Evolutionary conservation across 2,113 vertebrate species (phyloP).

Genomic region (Sigmodon hispidus): DNA sequence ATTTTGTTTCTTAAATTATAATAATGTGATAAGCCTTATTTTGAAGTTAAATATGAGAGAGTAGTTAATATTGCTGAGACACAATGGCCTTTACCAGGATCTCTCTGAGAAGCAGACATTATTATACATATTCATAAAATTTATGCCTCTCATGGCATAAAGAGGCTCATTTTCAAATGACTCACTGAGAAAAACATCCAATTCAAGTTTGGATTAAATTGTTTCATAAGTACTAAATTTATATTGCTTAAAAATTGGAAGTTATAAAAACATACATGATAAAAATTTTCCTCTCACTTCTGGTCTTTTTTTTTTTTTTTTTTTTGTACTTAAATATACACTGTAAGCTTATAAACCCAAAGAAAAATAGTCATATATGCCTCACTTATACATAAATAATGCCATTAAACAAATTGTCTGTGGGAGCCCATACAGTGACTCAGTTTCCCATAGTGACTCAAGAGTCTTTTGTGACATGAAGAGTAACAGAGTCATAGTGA

Average conservation of each 20-base stretch:
- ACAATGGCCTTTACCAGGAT: neutral
- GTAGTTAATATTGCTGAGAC: neutral
- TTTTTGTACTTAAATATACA: neutral
- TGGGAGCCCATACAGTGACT: too few species aligned
- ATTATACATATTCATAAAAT: slow-evolving; percentile 30
- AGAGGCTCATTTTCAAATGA: slow-evolving; percentile 31
- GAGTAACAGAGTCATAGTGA: too few species aligned
- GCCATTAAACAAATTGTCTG: neutral
- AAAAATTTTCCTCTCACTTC: neutral
- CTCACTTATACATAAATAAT: neutral
- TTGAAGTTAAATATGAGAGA: slow-evolving; percentile 22
- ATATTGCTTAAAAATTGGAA: slow-evolving; percentile 11
- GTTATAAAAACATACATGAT: neutral
- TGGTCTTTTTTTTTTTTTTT: neutral
- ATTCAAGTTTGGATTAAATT: slow-evolving; percentile 1
- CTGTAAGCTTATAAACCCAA: neutral
- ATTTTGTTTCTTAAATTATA: slow-evolving; percentile 35
- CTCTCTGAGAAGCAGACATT: neutral
- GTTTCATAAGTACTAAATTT: neutral
- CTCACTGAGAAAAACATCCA: neutral
- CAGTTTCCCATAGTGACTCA: too few species aligned
- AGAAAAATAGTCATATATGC: neutral
- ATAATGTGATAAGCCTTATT: neutral
- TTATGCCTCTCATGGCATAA: neutral
- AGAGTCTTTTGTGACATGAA: too few species aligned